Conservation (phyloP, 2,113 vertebrate genomes). For the Nettapus auritus region DNA sequence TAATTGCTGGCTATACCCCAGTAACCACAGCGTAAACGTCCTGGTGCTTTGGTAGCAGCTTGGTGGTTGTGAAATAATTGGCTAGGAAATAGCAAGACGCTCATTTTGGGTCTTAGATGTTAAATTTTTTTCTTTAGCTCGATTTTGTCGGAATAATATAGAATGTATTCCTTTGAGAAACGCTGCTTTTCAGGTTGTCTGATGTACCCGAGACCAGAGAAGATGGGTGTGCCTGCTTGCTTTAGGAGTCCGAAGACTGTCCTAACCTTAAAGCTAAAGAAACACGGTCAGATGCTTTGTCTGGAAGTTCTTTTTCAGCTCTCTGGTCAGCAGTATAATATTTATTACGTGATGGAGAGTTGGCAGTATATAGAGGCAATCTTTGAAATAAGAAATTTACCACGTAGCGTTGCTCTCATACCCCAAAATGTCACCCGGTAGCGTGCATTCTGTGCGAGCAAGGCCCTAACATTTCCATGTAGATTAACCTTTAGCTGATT, state of each 20-base stretch:
- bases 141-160: not conserved
- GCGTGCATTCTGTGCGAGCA: not conserved
- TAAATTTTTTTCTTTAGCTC: not conserved
- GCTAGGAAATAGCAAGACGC: not conserved
- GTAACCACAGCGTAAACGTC: not conserved
- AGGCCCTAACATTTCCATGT: not conserved
- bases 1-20: not conserved
- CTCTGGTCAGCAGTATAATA: not conserved
- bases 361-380: not conserved
- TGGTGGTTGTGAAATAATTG: not conserved
- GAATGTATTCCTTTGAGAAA: not conserved
- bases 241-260: not conserved
- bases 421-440: not conserved
- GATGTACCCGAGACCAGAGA: not conserved
- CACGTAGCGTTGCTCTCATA: fast-evolving
- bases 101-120: not conserved
- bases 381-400: not conserved
- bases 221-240: fast-evolving
- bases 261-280: not conserved
- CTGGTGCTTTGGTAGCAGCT: not conserved
- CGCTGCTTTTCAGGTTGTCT: not conserved
- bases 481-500: not conserved
- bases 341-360: too few relatives aligned
- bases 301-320: not conserved
- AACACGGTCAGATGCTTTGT: not conserved